These are phyloP conservation scores for Rhabdophis nuchalis DNA, from an alignment of 2,797 vertebrate genomes.

Conservation along the genomic window DNA sequence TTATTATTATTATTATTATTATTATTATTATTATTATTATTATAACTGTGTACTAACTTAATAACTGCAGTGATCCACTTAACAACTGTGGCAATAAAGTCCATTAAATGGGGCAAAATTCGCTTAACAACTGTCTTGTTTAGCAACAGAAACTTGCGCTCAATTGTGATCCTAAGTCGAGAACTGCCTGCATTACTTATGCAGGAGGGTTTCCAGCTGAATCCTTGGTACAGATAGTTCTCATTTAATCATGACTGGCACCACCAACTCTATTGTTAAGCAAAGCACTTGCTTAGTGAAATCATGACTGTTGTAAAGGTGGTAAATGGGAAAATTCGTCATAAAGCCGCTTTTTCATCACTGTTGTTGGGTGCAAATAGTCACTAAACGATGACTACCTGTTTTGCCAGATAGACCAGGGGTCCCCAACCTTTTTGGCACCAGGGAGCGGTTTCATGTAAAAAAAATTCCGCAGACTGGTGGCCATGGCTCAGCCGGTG, in stretches of 20 bases:
- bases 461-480: no score
- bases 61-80: background rate
- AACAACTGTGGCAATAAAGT: background rate
- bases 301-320: background rate
- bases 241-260: background rate
- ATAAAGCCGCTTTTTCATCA: background rate
- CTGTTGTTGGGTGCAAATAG: background rate
- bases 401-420: background rate
- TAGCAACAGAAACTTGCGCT: background rate
- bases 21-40: no score
- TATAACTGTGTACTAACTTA: background rate
- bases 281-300: background rate
- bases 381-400: background rate
- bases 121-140: background rate
- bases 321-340: background rate
- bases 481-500: no score
- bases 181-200: background rate
- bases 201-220: background rate
- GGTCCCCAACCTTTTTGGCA: no score
- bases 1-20: no score
- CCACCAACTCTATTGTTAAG: background rate
- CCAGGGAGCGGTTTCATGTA: no score
- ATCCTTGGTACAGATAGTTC: background rate
- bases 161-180: background rate
- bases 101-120: background rate